A percentile compares a stretch with the other conserved stretches of the same genome.
phyloP scores from a whole-genome alignment of 2,113 vertebrate species.

The Brachyhypopomus occidentalis region DNA sequence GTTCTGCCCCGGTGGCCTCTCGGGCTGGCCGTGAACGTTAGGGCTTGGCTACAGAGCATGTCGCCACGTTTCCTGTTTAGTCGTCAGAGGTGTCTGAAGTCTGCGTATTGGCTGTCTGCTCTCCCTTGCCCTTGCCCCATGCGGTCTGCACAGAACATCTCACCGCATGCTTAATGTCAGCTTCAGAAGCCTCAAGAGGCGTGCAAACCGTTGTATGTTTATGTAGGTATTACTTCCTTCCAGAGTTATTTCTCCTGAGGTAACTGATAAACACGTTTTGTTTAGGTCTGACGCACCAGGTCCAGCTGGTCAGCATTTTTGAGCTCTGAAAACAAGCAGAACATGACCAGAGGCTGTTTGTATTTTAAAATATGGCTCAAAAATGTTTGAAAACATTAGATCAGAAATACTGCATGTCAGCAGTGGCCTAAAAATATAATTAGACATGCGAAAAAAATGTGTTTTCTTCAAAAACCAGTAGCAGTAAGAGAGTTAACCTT shows the following conservation, averaged over 20 bases:
- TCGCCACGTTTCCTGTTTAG: not conserved
- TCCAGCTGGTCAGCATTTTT: not conserved
- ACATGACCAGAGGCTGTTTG: not conserved
- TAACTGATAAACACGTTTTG: constrained; percentile 1
- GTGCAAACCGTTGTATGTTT: constrained; percentile 13
- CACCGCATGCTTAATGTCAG: not conserved
- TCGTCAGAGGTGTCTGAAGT: constrained; percentile 25
- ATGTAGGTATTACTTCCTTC: not conserved
- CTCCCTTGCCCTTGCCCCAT: not conserved
- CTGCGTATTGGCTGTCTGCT: constrained; percentile 27
- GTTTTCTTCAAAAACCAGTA: no score
- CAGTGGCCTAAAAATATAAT: no score
- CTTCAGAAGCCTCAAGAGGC: not conserved
- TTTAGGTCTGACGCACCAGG: not conserved
- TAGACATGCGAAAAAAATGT: no score
- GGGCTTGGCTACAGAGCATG: not conserved
- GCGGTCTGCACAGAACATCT: not conserved
- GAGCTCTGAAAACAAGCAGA: not conserved
- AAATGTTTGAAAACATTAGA: no score
- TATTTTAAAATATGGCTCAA: no score
- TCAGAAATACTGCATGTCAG: no score
- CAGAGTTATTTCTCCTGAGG: not conserved
- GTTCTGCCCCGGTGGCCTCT: constrained; percentile 43
- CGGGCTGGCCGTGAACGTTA: constrained; percentile 29
- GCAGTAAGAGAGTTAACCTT: no score